phyloP scores from a whole-genome alignment of 2,113 vertebrate genomes.

The Serranochromis macrocephalus region DNA sequence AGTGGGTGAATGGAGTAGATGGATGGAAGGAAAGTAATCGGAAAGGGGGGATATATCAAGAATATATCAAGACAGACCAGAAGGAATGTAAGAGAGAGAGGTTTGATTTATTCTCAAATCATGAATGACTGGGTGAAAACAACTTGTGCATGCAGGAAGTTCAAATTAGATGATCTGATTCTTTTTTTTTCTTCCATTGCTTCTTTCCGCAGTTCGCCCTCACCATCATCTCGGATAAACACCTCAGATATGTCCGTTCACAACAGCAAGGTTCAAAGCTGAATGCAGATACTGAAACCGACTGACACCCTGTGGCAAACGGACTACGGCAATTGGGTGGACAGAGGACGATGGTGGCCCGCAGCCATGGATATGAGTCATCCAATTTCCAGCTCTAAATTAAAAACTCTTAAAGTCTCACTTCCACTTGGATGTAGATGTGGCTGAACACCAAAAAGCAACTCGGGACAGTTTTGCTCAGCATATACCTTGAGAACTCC shows the following conservation, averaged over 20 bases:
- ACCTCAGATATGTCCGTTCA: neutral
- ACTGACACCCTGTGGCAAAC: neutral
- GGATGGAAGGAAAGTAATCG: neutral
- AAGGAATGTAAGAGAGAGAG: neutral
- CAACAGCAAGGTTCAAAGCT: neutral
- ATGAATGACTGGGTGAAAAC: neutral
- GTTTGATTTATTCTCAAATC: neutral
- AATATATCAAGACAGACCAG: neutral
- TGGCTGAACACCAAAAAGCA: neutral
- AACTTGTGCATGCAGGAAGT: neutral
- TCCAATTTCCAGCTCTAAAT: neutral
- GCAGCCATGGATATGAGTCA: constrained; percentile 2
- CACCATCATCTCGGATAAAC: neutral
- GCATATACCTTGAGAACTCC: neutral
- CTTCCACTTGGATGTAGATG: neutral
- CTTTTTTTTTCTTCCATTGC: neutral
- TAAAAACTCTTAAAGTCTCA: neutral
- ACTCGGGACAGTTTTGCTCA: neutral
- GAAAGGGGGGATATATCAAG: neutral
- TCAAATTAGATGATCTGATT: neutral
- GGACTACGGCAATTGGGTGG: neutral
- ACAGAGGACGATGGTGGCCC: neutral
- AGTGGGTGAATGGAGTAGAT: neutral
- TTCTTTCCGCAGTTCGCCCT: constrained; percentile 13
- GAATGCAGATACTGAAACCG: neutral